Evolutionary conservation across 2,113 vertebrate genomes (phyloP).

Genomic region (Elephantulus edwardii): DNA sequence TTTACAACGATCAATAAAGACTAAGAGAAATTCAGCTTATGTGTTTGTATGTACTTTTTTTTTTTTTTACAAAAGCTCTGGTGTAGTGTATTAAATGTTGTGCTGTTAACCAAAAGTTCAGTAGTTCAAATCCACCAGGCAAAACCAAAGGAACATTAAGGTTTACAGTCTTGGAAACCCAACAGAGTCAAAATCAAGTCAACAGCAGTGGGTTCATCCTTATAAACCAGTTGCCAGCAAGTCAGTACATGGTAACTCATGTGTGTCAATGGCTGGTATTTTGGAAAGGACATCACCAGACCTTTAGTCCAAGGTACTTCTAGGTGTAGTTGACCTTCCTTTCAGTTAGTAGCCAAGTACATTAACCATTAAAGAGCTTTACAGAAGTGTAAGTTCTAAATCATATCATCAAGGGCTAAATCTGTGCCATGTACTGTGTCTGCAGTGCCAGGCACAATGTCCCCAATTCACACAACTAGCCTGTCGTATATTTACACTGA

Average conservation of each 20-base stretch:
- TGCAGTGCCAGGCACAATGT: neutral
- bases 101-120: too few relatives aligned
- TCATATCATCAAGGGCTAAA: neutral
- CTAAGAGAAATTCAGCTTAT: neutral
- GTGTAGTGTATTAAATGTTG: too few relatives aligned
- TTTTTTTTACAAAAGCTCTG: neutral
- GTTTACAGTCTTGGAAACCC: too few relatives aligned
- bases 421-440: neutral
- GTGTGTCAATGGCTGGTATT: neutral
- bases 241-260: neutral
- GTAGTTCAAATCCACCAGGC: too few relatives aligned
- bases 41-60: neutral
- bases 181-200: too few relatives aligned
- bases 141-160: too few relatives aligned
- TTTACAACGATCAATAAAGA: too few relatives aligned
- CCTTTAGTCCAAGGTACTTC: neutral
- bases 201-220: too few relatives aligned
- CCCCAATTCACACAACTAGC: neutral
- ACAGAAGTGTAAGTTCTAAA: neutral
- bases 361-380: neutral
- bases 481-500: neutral
- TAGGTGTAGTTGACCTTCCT: neutral
- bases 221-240: neutral
- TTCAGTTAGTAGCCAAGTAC: neutral
- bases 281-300: neutral